Evolutionary conservation across 2,888 invertebrate genomes (phyloP), one percentile per base, ranked within the genome.

Genomic region (Meghimatium bilineatum): DNA sequence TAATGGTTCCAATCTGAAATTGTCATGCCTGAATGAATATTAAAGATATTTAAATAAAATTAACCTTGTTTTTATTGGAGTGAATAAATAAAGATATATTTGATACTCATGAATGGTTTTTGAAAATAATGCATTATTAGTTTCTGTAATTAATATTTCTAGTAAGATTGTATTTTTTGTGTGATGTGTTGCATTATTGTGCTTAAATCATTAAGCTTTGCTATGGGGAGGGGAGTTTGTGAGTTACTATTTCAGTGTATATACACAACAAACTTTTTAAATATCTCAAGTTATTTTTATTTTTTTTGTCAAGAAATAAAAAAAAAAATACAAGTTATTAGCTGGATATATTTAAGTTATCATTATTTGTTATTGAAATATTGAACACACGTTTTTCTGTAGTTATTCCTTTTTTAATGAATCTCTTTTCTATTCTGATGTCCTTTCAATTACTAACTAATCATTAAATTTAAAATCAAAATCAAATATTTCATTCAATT

Each of bases 91-190:
- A 56, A 3, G 1, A 63, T n/a, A n/a, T 23, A n/a, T n/a, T 63
- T 5, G 26, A 6, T 12, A 63, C 0, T 63, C 6, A 6, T n/a
- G 23, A 63, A 63, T 12, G 12, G 3, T 63, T 2, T 56, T 20
- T 56, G 23, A 23, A 56, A 56, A 23, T 56, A 56, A 56, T 56
- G 56, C 17, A 17, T 23, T 56, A 3, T 56, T 20, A 56, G n/a
- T 44, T 20, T 44, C 44, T 72, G 44, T 44, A 44, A 72, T 44
- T 49, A 44, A 72, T 72, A 26, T 72, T 72, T 72, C 44, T 72
- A 10, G 8, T 49, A 38, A 17, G 29, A 49, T 69, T 66, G 29
- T 17, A 20, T 8, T 14, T n/a, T 32, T 32, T 67, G 29, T 67
- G 10, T 67, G 32, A 67, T 17, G 32, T 69, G 26, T 69, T 34